Base-by-base conservation (phyloP, 1,140 invertebrate genomes). In the Samia ricini region DNA sequence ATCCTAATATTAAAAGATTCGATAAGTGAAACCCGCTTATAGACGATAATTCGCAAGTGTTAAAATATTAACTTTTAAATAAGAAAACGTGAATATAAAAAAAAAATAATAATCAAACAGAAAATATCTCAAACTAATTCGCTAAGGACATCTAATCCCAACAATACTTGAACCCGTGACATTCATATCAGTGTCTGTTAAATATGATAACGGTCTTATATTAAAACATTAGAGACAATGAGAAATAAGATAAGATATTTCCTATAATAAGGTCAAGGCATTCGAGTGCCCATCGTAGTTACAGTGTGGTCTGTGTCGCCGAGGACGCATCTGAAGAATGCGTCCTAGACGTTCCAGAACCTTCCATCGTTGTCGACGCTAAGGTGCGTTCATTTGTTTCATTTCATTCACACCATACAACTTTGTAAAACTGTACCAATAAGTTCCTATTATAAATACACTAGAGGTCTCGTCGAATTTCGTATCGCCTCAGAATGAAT, bases 211-310 rank as follows among this genome's bases (percentile, higher is more conserved):
- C 33, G 33, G 33, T 15, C n/a, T 1, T 15, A 42, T 42, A 42
- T 42, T 42, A 42, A 42, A 42, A 42, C 33, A 10, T 12, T 1
- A 1, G 12, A 42, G n/a, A 42, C 15, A 42, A 42, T 1, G 4
- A 42, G 8, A 42, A 2, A 5, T 36, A 7, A 8, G n/a, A n/a
- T n/a, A n/a, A n/a, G n/a, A n/a, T n/a, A n/a, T n/a, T n/a, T 7
- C 18, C 7, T 26, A 26, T 60, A 12, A 51, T 21, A 56, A 83
- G 81, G 50, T 81, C 81, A 8, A 63, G 81, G 26, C 79, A 80
- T 22, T 58, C 79, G 15, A 79, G 70, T 63, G 71, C 74, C 0
- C 76, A 76, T 56, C 72, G 79, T 2, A 56, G 60, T 0, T 75
- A 70, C 60, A 74, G 72, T 56, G 63, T 72, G 24, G 50, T 68